Conservation (phyloP, 2,113 vertebrate species). For the Pristiophorus japonicus region DNA sequence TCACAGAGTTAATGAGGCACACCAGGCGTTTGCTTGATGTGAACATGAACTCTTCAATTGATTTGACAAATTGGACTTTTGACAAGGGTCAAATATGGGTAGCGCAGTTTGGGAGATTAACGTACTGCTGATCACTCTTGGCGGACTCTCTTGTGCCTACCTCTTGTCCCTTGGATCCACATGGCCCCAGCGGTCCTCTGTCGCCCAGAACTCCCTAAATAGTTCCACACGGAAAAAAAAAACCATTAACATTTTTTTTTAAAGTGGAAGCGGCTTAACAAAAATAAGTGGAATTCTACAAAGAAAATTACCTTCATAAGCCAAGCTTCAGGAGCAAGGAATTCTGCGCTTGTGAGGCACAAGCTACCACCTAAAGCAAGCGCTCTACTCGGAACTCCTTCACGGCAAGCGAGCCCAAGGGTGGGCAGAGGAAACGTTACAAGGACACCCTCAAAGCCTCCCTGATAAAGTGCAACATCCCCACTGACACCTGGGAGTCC, state of each 20-base stretch:
- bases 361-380: too few relatives aligned
- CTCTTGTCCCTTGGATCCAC: constrained; percentile 80
- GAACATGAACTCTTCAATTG: background rate
- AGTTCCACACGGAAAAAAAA: background rate
- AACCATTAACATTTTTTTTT: too few relatives aligned
- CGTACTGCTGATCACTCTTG: background rate
- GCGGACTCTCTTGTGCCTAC: constrained; percentile 51
- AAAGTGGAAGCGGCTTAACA: too few relatives aligned
- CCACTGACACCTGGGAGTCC: too few relatives aligned
- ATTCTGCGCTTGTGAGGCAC: too few relatives aligned
- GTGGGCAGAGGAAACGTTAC: too few relatives aligned
- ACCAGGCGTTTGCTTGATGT: background rate
- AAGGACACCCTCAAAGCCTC: too few relatives aligned
- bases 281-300: background rate
- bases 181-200: constrained; percentile 74
- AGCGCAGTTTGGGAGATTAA: background rate
- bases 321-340: background rate
- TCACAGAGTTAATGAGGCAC: background rate
- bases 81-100: background rate
- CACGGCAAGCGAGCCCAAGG: too few relatives aligned
- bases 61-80: background rate
- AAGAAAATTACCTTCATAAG: too few relatives aligned
- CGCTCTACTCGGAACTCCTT: too few relatives aligned
- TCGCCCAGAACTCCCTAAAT: constrained; percentile 77
- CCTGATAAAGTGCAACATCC: too few relatives aligned